A percentile compares a stretch with the other conserved stretches of the same genome.
phyloP scores from a whole-genome alignment of 2,888 invertebrate genomes.

The Acanthoscelides obtectus region DNA sequence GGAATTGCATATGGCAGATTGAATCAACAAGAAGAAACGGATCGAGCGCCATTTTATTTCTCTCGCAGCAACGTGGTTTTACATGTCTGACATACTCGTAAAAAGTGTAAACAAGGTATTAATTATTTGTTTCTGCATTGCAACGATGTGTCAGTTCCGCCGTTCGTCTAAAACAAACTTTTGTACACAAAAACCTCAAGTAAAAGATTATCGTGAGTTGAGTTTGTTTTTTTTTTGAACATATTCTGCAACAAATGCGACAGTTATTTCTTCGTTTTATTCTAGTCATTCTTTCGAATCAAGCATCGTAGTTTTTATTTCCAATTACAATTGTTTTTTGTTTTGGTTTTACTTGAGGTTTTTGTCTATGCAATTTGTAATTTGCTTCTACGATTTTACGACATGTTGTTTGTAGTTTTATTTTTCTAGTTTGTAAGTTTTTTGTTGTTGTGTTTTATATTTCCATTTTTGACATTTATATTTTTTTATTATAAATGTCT shows the following conservation, averaged over 20 bases:
- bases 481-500: conserved; percentile 19
- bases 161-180: background rate
- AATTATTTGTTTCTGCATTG: no score
- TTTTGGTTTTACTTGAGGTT: background rate
- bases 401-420: conserved; percentile 27
- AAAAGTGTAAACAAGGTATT: background rate
- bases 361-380: background rate
- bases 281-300: no score
- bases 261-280: no score
- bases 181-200: background rate
- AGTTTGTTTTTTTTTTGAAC: no score
- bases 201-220: background rate
- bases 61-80: no score
- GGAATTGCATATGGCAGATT: no score
- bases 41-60: no score
- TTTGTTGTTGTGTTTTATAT: conserved; percentile 12
- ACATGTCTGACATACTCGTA: no score
- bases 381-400: conserved; percentile 30
- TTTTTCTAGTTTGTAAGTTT: conserved; percentile 13
- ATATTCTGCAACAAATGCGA: no score
- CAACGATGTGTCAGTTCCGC: background rate
- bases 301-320: no score
- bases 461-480: conserved; percentile 19
- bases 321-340: no score
- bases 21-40: no score